A percentile compares a stretch with the other conserved stretches of the same genome.
Conservation (phyloP, 1,140 invertebrate species). For the Thaumatotibia leucotreta region DNA sequence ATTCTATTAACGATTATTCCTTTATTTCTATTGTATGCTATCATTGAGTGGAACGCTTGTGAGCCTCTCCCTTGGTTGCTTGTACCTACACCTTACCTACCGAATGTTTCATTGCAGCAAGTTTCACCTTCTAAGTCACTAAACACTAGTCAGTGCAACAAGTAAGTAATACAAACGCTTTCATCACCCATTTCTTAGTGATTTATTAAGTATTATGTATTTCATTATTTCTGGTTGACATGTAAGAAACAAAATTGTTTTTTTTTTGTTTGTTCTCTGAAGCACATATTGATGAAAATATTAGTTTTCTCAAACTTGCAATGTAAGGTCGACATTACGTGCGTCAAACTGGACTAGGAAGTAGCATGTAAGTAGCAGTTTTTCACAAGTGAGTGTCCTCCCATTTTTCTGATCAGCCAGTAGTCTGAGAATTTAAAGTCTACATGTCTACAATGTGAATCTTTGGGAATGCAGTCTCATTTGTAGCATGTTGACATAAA, state of each 20-base stretch:
- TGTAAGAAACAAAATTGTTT: not conserved
- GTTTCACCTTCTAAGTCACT: conserved; percentile 73
- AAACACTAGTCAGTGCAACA: conserved; percentile 64
- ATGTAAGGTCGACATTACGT: too few relatives aligned
- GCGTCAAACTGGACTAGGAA: too few relatives aligned
- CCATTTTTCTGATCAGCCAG: too few relatives aligned
- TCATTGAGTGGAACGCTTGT: conserved; percentile 40
- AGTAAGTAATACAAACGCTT: conserved; percentile 56
- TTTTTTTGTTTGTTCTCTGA: not conserved
- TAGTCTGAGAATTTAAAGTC: too few relatives aligned
- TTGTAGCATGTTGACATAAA: too few relatives aligned
- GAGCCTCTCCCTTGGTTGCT: conserved; percentile 43
- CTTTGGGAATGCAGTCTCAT: too few relatives aligned
- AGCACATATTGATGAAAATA: too few relatives aligned
- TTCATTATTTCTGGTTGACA: not conserved
- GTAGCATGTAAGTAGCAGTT: too few relatives aligned
- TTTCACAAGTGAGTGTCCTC: too few relatives aligned
- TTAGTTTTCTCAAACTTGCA: too few relatives aligned
- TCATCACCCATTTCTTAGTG: conserved; percentile 15
- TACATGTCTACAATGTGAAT: too few relatives aligned
- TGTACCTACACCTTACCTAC: conserved; percentile 55
- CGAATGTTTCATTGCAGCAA: conserved; percentile 72
- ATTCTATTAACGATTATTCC: conserved; percentile 4
- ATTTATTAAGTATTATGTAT: not conserved
- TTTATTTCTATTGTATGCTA: conserved; percentile 27